Conservation (phyloP, 2,888 invertebrate species). For the Amiota communis region DNA sequence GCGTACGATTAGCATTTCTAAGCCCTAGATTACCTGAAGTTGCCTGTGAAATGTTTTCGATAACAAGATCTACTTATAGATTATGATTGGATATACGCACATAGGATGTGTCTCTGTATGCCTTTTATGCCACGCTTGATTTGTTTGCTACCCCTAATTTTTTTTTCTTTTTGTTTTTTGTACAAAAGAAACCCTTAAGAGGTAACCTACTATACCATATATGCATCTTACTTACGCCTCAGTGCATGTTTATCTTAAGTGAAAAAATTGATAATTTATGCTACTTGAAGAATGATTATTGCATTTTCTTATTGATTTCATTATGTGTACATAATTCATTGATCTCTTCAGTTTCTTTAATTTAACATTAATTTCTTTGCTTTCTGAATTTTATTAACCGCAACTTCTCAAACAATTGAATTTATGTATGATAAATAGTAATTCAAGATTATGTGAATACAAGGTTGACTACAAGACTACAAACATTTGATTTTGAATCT, state of each 20-base stretch:
- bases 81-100: not conserved
- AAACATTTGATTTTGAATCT: too few relatives aligned
- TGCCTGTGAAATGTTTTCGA: constrained; percentile 4
- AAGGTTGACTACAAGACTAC: too few relatives aligned
- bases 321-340: not conserved
- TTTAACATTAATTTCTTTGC: not conserved
- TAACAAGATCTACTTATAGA: not conserved
- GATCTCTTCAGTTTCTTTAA: not conserved
- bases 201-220: not conserved
- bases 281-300: constrained; percentile 15
- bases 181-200: not conserved
- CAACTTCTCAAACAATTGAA: constrained; percentile 11
- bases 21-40: constrained; percentile 67
- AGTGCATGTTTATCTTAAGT: not conserved
- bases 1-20: constrained; percentile 63
- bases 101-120: not conserved
- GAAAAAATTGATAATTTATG: constrained; percentile 15
- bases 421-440: not conserved
- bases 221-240: constrained; percentile 18
- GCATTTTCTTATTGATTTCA: constrained; percentile 24
- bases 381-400: constrained; percentile 15
- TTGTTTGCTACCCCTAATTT: constrained; percentile 7
- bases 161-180: not conserved
- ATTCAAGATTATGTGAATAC: too few relatives aligned
- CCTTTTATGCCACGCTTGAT: not conserved